Evolutionary conservation across 2,888 invertebrate species (phyloP), one percentile per base, ranked within the genome.

Genomic region (Leucania comma): DNA sequence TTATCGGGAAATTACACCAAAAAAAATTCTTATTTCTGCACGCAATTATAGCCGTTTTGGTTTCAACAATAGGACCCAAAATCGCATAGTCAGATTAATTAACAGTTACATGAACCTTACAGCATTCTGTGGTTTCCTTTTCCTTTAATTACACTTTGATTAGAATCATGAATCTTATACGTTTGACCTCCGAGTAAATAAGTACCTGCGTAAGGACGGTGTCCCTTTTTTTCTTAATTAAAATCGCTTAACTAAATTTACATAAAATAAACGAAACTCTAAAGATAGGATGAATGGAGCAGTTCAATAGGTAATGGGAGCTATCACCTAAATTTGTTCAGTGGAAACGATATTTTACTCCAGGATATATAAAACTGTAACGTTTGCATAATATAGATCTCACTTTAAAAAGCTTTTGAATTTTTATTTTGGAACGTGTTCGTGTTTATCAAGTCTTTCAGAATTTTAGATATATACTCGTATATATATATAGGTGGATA

Each of bases 211-310:
- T 75, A 77, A 85, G 60, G 76, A 83, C 70, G 75, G 75, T 82
- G 81, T 85, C 81, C 83, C 80, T 87, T 83, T 75, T 68, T 84
- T 81, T 84, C 82, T 86, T 88, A 88, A 88, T 89, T 85, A 88
- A 84, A 82, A 76, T 75, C 68, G 35, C 80, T 75, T 84, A 82
- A 87, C 82, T 80, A 72, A 87, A 87, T 89, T 83, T 81, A 65
- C 77, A 48, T 77, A 59, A 78, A 78, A 74, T 80, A 81, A 83
- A 71, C 70, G 77, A 78, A 75, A 80, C 72, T 75, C 76, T 59
- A 71, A 64, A 80, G 78, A 73, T 57, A 57, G 75, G 84, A 83
- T 83, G 81, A 79, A 75, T 70, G 58, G 78, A 80, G 73, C 78
- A 83, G 81, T 80, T 72, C 72, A 65, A 75, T 69, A 82, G 82